A percentile compares a stretch with the other conserved stretches of the same genome.
These are phyloP conservation scores for Conus ventricosus DNA, from an alignment of 1,140 invertebrate species.

Conservation along the genomic window DNA sequence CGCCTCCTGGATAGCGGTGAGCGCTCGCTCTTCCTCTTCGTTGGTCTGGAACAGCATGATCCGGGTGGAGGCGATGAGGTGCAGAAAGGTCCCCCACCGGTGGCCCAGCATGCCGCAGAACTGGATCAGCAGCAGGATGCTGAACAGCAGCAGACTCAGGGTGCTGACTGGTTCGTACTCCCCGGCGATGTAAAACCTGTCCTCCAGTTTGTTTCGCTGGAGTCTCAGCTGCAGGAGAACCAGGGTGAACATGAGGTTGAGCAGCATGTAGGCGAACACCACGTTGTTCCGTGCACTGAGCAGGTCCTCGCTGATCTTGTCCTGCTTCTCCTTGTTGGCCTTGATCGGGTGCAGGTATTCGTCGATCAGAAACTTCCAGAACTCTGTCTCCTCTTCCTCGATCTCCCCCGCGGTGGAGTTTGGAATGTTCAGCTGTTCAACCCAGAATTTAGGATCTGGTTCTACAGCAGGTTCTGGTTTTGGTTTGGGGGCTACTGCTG, in stretches of 20 bases:
- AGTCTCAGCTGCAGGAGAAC: constrained; percentile 87
- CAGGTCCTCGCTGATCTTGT: constrained; percentile 84
- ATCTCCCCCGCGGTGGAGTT: constrained; percentile 5
- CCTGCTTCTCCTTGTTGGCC: constrained; percentile 92
- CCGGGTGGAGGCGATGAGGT: constrained; percentile 58
- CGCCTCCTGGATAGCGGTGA: constrained; percentile 31
- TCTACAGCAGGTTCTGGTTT: constrained; percentile 12
- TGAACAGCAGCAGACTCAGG: constrained; percentile 72
- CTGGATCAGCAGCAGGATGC: constrained; percentile 72
- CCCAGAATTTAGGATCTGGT: neutral
- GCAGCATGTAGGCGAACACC: constrained; percentile 97
- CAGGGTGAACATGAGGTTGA: constrained; percentile 96
- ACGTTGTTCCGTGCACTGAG: constrained; percentile 91
- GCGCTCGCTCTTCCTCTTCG: constrained; percentile 22
- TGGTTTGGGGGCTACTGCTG: neutral
- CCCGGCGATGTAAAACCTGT: constrained; percentile 43
- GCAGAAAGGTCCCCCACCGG: constrained; percentile 70
- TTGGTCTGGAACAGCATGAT: constrained; percentile 25
- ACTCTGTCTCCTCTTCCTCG: constrained; percentile 83
- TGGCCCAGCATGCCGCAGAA: constrained; percentile 74
- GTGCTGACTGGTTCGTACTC: constrained; percentile 47
- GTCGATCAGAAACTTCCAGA: constrained; percentile 95
- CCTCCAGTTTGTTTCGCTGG: constrained; percentile 80
- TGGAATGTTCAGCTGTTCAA: neutral
- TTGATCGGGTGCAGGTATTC: constrained; percentile 96